A percentile compares a stretch with the other conserved stretches of the same genome.
Evolutionary conservation across 2,113 vertebrate genomes (phyloP).

Genomic region (Odocoileus hemionus): DNA sequence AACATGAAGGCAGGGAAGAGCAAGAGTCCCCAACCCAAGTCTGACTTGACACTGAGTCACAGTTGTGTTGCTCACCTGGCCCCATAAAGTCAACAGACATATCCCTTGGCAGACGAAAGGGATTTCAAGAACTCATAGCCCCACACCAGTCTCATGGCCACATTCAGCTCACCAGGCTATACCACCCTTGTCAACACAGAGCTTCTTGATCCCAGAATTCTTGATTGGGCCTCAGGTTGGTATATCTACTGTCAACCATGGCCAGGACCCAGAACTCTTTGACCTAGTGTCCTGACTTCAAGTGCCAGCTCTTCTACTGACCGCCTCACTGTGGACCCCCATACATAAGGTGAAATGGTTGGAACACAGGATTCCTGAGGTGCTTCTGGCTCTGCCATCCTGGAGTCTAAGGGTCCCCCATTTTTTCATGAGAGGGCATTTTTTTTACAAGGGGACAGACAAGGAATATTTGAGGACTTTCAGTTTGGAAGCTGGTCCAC

Average conservation of each 20-base stretch:
- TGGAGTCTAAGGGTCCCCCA: neutral
- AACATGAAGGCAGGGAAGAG: neutral
- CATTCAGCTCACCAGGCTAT: neutral
- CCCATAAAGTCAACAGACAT: neutral
- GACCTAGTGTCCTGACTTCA: neutral
- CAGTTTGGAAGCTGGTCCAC: constrained; percentile 31
- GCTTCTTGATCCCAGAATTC: neutral
- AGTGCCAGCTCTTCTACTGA: constrained; percentile 24
- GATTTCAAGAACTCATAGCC: neutral
- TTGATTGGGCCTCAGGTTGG: neutral
- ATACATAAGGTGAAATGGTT: neutral
- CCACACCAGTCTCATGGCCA: neutral
- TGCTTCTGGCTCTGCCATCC: neutral
- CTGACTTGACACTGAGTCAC: neutral
- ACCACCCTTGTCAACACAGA: neutral
- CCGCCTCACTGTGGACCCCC: neutral
- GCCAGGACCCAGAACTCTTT: neutral
- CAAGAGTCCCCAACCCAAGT: neutral
- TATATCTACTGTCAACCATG: constrained; percentile 3
- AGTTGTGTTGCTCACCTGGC: neutral
- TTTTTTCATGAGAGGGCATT: neutral
- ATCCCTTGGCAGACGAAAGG: neutral
- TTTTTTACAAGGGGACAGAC: neutral
- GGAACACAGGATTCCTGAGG: neutral
- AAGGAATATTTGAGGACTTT: constrained; percentile 11